Conservation (phyloP, 2,888 invertebrate genomes). For the Standfussiana lucernea region DNA sequence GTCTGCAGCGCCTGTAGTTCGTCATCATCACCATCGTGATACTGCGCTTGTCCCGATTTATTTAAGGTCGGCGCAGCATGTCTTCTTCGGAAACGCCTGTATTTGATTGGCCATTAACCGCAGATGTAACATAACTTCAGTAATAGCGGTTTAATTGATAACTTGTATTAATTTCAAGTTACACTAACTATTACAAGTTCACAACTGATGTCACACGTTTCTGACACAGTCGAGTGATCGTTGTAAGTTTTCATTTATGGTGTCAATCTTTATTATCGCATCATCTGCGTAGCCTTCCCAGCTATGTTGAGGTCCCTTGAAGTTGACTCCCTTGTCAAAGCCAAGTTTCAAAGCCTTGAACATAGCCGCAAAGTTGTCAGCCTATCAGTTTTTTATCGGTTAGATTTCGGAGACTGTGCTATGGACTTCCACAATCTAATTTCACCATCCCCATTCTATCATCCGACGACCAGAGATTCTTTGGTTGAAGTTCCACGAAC, state of each 20-base stretch:
- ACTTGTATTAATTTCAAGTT: conserved; percentile 34
- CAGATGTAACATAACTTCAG: conserved; percentile 13
- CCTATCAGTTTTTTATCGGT: too few species aligned
- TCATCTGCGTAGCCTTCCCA: too few species aligned
- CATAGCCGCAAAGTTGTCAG: too few species aligned
- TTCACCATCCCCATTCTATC: too few species aligned
- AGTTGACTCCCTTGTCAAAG: too few species aligned
- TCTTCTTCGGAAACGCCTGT: conserved; percentile 15
- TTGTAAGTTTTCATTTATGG: neutral
- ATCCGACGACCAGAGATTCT: too few species aligned
- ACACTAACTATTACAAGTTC: conserved; percentile 3
- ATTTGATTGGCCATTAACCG: conserved; percentile 6
- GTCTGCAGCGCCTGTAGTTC: neutral
- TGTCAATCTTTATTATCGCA: neutral
- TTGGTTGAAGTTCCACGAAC: too few species aligned
- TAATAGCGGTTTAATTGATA: conserved; percentile 17
- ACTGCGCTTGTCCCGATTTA: neutral
- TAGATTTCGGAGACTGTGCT: too few species aligned
- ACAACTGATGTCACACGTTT: neutral
- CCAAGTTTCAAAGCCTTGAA: too few species aligned
- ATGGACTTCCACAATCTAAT: too few species aligned
- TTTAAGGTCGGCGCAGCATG: neutral
- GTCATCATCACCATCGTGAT: neutral
- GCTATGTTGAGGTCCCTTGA: too few species aligned
- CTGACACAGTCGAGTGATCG: neutral